These are phyloP conservation scores for Leucoraja ocellata DNA, from an alignment of 2,797 vertebrate genomes.

Conservation along the genomic window DNA sequence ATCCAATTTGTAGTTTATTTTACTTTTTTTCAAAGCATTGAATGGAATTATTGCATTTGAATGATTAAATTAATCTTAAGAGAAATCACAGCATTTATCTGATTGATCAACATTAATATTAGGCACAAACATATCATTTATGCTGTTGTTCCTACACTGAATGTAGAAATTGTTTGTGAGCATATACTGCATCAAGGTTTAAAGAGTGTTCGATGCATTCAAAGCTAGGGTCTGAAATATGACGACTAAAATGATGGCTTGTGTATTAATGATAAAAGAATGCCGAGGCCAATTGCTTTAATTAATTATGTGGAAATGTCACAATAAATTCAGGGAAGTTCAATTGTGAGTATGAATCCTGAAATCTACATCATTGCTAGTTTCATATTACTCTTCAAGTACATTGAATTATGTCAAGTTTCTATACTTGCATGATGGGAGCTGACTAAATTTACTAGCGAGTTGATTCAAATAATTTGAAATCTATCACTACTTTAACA, in stretches of 20 bases:
- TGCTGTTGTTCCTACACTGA: neutral
- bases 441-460: neutral
- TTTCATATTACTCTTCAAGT: neutral
- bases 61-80: conserved; percentile 1
- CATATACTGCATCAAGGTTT: neutral
- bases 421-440: neutral
- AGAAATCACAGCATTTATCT: neutral
- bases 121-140: neutral
- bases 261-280: neutral
- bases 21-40: neutral
- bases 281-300: neutral
- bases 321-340: neutral
- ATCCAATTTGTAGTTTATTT: neutral
- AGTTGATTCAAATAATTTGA: neutral
- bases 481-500: neutral
- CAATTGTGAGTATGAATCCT: neutral
- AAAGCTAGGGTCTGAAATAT: neutral
- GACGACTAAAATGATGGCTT: neutral
- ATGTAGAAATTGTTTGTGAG: neutral
- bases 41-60: neutral
- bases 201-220: neutral
- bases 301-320: neutral
- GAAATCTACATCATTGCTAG: neutral
- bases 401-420: neutral
- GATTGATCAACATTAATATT: neutral